Percentiles rank a stretch among this genome's conserved stretches.
Evolutionary conservation across 2,797 vertebrate species (phyloP).

Genomic region (Takifugu ocellatus): DNA sequence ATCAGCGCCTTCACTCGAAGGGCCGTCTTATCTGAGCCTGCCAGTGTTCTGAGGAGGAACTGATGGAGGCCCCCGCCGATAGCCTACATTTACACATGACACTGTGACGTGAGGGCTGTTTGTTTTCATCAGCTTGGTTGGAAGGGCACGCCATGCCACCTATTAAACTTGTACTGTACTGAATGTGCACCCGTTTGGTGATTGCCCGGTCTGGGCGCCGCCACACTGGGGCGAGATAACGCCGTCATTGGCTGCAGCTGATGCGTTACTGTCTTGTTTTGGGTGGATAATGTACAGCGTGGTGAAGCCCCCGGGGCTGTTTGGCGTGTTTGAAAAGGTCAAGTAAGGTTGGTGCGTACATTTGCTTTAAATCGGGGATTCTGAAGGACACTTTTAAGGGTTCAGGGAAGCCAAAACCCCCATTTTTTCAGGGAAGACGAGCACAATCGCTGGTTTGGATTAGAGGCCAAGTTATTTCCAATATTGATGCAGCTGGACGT

Average conservation of each 20-base stretch:
- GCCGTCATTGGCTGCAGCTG: conserved; percentile 29
- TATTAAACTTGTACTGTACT: conserved; percentile 25
- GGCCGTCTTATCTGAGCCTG: conserved; percentile 48
- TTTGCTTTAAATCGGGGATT: too few species aligned
- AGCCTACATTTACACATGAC: conserved; percentile 29
- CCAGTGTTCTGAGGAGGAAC: conserved; percentile 31
- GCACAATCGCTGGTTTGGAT: too few species aligned
- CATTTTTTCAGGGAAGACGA: too few species aligned
- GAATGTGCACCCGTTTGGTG: conserved; percentile 10
- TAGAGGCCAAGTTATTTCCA: too few species aligned
- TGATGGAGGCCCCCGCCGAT: conserved; percentile 31
- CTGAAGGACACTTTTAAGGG: too few species aligned
- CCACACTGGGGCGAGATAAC: conserved; percentile 12
- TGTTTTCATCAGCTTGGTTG: conserved; percentile 23
- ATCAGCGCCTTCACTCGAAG: conserved; percentile 45
- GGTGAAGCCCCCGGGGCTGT: conserved; percentile 19
- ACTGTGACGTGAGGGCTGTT: conserved; percentile 36
- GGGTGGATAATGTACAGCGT: conserved; percentile 17
- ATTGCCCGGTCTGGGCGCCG: conserved; percentile 24
- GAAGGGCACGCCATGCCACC: conserved; percentile 16
- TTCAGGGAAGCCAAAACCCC: too few species aligned
- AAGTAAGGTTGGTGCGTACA: too few species aligned
- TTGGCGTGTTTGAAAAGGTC: conserved; percentile 3
- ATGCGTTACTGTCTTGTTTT: conserved; percentile 19
- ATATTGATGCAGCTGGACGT: too few species aligned